Evolutionary conservation across 2,888 invertebrate genomes (phyloP).

Genomic region (Xestia ashworthii): DNA sequence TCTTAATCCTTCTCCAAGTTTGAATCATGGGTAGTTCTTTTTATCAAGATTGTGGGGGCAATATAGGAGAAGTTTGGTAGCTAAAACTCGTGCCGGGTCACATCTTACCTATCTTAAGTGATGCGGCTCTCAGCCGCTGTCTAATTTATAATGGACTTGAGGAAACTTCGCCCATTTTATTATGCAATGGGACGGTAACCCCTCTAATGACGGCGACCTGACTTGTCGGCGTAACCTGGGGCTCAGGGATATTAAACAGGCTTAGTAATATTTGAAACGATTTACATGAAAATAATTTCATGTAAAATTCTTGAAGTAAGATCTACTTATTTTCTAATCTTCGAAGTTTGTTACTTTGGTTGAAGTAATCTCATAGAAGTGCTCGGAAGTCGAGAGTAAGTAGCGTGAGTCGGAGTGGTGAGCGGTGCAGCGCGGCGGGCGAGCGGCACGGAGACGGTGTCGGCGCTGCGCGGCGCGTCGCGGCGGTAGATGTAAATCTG

Average conservation of each 20-base stretch:
- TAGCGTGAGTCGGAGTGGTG: background rate
- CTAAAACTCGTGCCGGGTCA: conserved; percentile 88
- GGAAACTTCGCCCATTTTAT: conserved; percentile 90
- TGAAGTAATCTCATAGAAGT: conserved; percentile 32
- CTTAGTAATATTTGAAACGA: conserved; percentile 81
- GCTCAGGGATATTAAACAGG: conserved; percentile 86
- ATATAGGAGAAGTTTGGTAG: conserved; percentile 87
- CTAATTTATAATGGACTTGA: conserved; percentile 91
- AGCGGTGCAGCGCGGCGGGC: background rate
- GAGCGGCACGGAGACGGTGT: conserved; percentile 3
- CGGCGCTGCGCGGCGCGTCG: background rate
- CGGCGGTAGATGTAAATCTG: conserved; percentile 85
- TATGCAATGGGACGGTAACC: conserved; percentile 90
- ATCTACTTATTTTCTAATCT: conserved; percentile 51
- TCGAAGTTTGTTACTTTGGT: conserved; percentile 34
- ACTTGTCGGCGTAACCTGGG: conserved; percentile 85
- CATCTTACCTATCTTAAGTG: conserved; percentile 90
- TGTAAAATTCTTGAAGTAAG: conserved; percentile 57
- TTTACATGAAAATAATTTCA: conserved; percentile 76
- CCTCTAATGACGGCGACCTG: conserved; percentile 89
- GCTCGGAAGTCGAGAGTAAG: conserved; percentile 9
- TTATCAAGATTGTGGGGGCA: conserved; percentile 88
- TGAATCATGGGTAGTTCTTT: conserved; percentile 89
- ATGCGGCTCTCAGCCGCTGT: conserved; percentile 89
- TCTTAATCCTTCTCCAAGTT: conserved; percentile 86